A percentile compares a stretch with the other conserved stretches of the same genome.
These are phyloP conservation scores for Cerastoderma edule DNA, from an alignment of 2,888 invertebrate species.

Conservation along the genomic window DNA sequence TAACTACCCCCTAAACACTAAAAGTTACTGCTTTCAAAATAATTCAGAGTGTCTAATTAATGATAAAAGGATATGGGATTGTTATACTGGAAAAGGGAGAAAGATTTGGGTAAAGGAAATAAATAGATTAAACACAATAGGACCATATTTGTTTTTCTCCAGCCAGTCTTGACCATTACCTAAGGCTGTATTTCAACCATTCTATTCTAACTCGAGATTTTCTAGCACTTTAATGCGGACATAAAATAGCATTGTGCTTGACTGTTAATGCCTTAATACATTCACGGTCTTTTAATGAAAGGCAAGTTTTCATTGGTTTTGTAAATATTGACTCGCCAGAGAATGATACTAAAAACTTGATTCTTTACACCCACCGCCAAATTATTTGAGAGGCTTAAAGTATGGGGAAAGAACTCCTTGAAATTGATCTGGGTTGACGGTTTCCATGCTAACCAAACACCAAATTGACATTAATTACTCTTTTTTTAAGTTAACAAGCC, in stretches of 20 bases:
- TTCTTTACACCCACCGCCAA: conserved; percentile 10
- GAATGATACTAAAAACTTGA: conserved; percentile 22
- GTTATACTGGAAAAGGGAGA: too few species aligned
- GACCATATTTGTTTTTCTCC: conserved; percentile 11
- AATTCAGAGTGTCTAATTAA: too few species aligned
- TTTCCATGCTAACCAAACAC: too few species aligned
- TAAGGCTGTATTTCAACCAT: conserved; percentile 14
- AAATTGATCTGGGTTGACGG: too few species aligned
- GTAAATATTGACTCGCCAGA: conserved; percentile 8
- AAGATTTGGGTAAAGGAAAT: background rate
- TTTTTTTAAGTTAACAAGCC: too few species aligned
- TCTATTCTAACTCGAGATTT: conserved; percentile 8
- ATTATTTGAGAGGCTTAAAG: too few species aligned
- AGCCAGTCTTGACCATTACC: conserved; percentile 21
- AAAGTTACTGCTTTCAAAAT: too few species aligned
- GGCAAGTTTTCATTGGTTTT: conserved; percentile 12
- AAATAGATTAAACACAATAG: background rate
- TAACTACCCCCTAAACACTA: too few species aligned
- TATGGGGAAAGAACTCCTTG: too few species aligned
- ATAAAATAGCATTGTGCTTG: conserved; percentile 26
- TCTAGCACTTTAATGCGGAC: conserved; percentile 25
- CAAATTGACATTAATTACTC: too few species aligned
- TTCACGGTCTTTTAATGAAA: conserved; percentile 9
- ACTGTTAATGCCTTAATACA: conserved; percentile 26
- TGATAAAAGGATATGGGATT: too few species aligned